Percentiles rank a stretch among this genome's conserved stretches.
Evolutionary conservation across 2,888 invertebrate species (phyloP).

Genomic region (Hypomecis atomaria): DNA sequence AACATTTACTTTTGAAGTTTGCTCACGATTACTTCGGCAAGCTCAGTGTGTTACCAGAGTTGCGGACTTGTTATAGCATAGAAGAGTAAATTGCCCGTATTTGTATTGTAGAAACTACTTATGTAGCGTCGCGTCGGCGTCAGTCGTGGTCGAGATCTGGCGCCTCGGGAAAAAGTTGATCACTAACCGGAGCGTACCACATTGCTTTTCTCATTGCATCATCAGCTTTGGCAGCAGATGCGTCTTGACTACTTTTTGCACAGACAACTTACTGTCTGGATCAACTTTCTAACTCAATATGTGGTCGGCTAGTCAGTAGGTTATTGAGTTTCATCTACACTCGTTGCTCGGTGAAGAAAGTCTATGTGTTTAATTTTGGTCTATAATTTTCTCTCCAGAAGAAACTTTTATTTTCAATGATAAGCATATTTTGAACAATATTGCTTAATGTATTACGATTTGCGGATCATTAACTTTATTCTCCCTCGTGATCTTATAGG

Average conservation of each 20-base stretch:
- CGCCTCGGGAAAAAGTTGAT: slow-evolving; percentile 72
- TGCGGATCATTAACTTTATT: slow-evolving; percentile 23
- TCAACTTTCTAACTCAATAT: slow-evolving; percentile 54
- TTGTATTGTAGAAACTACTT: slow-evolving; percentile 69
- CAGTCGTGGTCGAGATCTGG: slow-evolving; percentile 48
- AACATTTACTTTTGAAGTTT: slow-evolving; percentile 46
- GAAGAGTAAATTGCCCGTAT: slow-evolving; percentile 48
- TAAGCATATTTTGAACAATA: slow-evolving; percentile 32
- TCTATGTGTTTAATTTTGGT: slow-evolving; percentile 1
- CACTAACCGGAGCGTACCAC: slow-evolving; percentile 56
- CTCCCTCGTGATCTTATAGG: slow-evolving; percentile 3
- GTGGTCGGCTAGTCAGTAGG: slow-evolving; percentile 39
- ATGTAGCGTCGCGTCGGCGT: slow-evolving; percentile 50
- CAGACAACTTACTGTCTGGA: slow-evolving; percentile 54
- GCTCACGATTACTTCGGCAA: slow-evolving; percentile 42
- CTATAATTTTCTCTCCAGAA: slow-evolving; percentile 9
- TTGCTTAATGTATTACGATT: slow-evolving; percentile 22
- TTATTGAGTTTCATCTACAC: slow-evolving; percentile 26
- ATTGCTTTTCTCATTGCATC: slow-evolving; percentile 76
- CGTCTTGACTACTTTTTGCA: slow-evolving; percentile 61
- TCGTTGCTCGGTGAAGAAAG: slow-evolving; percentile 7
- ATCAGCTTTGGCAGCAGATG: slow-evolving; percentile 51
- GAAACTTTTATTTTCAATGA: slow-evolving; percentile 23
- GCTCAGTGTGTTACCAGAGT: slow-evolving; percentile 42
- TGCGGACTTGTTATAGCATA: slow-evolving; percentile 35